Conservation (phyloP, 2,797 vertebrate species). For the Tolypeutes matacus region DNA sequence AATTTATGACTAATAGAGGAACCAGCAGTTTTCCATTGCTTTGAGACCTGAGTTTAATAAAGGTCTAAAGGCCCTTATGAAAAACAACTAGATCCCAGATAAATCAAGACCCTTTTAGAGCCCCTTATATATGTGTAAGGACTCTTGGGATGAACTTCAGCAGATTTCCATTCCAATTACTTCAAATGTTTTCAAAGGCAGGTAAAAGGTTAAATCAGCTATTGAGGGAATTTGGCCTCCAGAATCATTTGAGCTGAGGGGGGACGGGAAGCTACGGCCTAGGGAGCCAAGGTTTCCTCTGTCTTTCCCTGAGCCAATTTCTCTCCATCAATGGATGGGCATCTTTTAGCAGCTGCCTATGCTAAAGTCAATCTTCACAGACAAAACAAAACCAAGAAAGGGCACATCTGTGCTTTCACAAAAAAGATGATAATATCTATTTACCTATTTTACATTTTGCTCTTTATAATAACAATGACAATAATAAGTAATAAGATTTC, state of each 20-base stretch:
- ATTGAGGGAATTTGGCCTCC: background rate
- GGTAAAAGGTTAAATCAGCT: conserved; percentile 5
- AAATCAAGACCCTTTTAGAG: background rate
- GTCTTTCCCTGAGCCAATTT: background rate
- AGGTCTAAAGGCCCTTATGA: background rate
- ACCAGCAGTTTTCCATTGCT: background rate
- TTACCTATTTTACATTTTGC: background rate
- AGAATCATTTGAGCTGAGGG: background rate
- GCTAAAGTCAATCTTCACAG: conserved; percentile 22
- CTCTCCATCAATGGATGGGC: background rate
- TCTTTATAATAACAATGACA: background rate
- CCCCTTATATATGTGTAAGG: background rate
- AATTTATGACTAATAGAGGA: conserved; percentile 47
- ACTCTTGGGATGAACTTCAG: background rate
- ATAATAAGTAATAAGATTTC: background rate
- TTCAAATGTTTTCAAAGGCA: conserved; percentile 2
- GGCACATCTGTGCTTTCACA: background rate
- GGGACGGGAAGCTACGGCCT: background rate
- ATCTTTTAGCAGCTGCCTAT: background rate
- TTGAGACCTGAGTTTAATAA: conserved; percentile 51
- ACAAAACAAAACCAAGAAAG: conserved; percentile 41
- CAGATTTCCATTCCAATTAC: background rate
- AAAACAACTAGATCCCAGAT: background rate
- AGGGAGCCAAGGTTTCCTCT: background rate
- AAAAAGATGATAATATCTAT: background rate